Base-by-base conservation (phyloP, 2,888 invertebrate species). In the Ophion costatus region DNA sequence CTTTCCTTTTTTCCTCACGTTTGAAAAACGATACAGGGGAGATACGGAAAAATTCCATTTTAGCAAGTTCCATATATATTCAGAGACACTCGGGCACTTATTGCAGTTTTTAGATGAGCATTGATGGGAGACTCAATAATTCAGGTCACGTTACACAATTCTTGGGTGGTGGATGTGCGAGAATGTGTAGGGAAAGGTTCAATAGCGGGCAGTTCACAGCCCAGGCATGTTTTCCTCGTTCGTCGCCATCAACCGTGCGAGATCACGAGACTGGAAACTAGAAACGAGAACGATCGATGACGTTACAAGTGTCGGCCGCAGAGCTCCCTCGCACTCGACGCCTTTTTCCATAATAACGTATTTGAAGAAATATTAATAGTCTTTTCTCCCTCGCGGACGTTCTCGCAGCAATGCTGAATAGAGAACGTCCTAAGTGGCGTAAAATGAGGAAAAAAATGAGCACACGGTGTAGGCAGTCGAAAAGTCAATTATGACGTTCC, bases 271-370 rank as follows among this genome's bases (percentile, higher is more conserved):
- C 83, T 81, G 86, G 80, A 85, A 87, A 86, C 86, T 86, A 82
- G 86, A 88, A 87, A 87, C 75, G 83, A 85, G 88, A 87, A 84
- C 88, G 86, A 88, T 88, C 87, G 85, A 88, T 88, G 86, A 82
- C 78, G 82, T 82, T 83, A 82, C 87, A 83, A 84, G 79, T 84
- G 75, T 66, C 70, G 75, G 59, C 73, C 64, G 51, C 71, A 57
- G 59, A 69, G 57, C 70, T 61, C 75, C 45, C 61, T 51, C 70
- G 59, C 51, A 45, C 70, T 59, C 82, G 11, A 59, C 71, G 59
- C 70, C 64, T 84, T 84, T 82, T 82, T 79, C 74, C 57, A 71
- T 63, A 78, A 78, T 29, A 5, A 51, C 33, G 38, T 66, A 80
- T 57, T 74, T 73, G 59, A 67, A 67, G 73, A 76, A 24, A 67